Conservation (phyloP, 2,888 invertebrate species). For the Diplazon laetatorius region DNA sequence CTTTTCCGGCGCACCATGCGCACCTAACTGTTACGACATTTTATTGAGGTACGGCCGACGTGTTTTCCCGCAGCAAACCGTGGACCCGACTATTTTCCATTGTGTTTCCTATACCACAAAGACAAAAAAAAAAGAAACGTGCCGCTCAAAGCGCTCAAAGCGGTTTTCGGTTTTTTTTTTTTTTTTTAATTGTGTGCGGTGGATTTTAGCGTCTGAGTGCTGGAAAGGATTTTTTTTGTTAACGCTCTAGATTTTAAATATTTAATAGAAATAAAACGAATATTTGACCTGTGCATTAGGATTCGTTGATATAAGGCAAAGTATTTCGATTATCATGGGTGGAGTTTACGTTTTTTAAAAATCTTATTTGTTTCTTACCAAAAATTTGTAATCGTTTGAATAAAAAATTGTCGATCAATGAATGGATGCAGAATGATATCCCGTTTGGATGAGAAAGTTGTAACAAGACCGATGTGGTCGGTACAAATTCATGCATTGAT, state of each 20-base stretch:
- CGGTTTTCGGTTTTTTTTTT: background rate
- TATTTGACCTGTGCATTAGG: no score
- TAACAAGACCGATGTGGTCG: no score
- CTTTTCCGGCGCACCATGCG: background rate
- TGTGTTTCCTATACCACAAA: constrained; percentile 4
- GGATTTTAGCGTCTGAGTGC: background rate
- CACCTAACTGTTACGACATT: constrained; percentile 56
- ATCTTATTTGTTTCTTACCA: no score
- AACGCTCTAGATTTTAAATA: background rate
- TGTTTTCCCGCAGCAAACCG: constrained; percentile 6
- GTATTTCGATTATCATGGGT: no score
- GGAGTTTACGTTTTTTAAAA: no score
- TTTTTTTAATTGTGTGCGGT: background rate
- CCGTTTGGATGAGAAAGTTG: no score
- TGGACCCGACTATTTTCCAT: background rate
- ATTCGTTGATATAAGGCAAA: no score
- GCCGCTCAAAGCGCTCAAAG: background rate
- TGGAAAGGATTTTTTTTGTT: background rate
- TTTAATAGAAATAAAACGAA: no score
- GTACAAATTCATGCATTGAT: no score
- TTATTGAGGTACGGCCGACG: constrained; percentile 63
- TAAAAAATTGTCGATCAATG: no score
- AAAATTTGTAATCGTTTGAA: no score
- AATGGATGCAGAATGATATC: no score
- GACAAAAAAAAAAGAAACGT: constrained; percentile 5